Evolutionary conservation across 2,113 vertebrate genomes (phyloP).

Genomic region (Neotoma lepida): DNA sequence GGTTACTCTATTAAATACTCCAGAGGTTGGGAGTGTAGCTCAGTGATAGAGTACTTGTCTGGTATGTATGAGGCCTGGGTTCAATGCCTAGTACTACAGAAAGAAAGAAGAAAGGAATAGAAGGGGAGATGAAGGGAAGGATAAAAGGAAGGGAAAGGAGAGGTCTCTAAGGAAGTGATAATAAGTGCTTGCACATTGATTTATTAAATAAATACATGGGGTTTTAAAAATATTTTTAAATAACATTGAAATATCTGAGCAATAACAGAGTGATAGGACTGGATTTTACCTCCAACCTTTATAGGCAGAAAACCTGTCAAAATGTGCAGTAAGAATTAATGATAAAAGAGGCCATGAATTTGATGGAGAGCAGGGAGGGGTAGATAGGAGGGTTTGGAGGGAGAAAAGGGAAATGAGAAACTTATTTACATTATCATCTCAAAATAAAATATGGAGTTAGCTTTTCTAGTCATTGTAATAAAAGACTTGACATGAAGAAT

Average conservation of each 20-base stretch:
- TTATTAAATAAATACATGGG: background rate
- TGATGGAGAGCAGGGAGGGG: too few relatives aligned
- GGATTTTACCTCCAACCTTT: background rate
- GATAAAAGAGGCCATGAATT: background rate
- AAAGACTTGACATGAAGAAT: background rate
- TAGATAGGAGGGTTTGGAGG: too few relatives aligned
- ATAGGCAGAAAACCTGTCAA: background rate
- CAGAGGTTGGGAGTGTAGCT: background rate
- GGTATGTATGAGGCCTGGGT: background rate
- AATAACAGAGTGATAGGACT: background rate
- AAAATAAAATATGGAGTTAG: background rate
- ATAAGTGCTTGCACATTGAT: background rate
- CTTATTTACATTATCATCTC: background rate
- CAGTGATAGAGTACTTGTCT: background rate
- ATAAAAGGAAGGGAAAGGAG: background rate
- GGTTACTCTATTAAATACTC: background rate
- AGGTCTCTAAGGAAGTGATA: background rate
- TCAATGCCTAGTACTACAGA: background rate
- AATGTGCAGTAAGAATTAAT: background rate
- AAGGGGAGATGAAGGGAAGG: background rate
- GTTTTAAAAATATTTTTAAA: conserved; percentile 20
- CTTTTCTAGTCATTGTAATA: background rate
- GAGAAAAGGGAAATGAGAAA: too few relatives aligned
- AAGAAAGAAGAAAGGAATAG: background rate
- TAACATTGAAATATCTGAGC: background rate